phyloP scores from a whole-genome alignment of 1,140 invertebrate species.

The Cylas formicarius region DNA sequence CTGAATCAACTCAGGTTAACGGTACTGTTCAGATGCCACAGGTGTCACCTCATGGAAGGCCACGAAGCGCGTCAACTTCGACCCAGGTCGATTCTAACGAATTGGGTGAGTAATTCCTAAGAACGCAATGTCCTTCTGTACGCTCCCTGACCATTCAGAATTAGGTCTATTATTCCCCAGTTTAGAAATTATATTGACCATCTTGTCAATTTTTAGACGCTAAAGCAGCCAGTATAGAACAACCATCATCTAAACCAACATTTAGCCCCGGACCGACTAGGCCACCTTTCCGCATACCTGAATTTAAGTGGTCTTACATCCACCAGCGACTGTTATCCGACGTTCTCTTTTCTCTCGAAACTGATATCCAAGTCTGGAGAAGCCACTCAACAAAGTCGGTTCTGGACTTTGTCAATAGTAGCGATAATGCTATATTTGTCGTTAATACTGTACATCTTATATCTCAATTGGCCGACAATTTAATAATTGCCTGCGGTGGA shows the following conservation, averaged over 20 bases:
- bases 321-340: slow-evolving; percentile 95
- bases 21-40: slow-evolving; percentile 35
- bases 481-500: slow-evolving; percentile 98
- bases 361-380: slow-evolving; percentile 84
- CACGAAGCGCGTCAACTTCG: slow-evolving; percentile 66
- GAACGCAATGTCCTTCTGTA: no score
- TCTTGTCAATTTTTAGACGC: slow-evolving; percentile 3
- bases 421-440: slow-evolving; percentile 97
- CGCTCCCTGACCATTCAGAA: no score
- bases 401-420: slow-evolving; percentile 95
- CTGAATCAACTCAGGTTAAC: slow-evolving; percentile 24
- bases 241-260: slow-evolving; percentile 59
- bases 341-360: slow-evolving; percentile 94
- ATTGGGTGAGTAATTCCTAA: slow-evolving; percentile 56
- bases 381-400: slow-evolving; percentile 95
- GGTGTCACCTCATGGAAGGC: slow-evolving; percentile 55
- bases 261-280: slow-evolving; percentile 92
- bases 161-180: no score
- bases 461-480: slow-evolving; percentile 96
- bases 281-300: slow-evolving; percentile 96
- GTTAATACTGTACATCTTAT: slow-evolving; percentile 99
- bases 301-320: slow-evolving; percentile 99
- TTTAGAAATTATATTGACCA: no score
- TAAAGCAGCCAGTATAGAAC: no score
- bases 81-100: slow-evolving; percentile 75